Percentiles rank a stretch among this genome's conserved stretches.
These are phyloP conservation scores for Himalopsyche kuldschensis DNA, from an alignment of 2,888 invertebrate species.

Conservation along the genomic window DNA sequence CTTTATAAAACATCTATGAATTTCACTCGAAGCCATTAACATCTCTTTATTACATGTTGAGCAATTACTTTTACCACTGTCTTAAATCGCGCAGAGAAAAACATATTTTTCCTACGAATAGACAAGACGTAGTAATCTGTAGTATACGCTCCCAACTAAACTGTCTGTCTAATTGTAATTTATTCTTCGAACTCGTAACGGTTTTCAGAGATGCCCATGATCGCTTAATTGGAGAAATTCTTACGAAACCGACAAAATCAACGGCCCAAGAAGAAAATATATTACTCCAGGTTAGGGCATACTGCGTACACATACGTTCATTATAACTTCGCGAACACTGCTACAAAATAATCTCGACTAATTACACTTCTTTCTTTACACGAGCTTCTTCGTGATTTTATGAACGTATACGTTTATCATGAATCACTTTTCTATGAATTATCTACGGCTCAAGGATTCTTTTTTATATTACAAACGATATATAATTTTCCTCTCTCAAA, in stretches of 20 bases:
- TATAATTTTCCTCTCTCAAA: no score
- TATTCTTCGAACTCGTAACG: background rate
- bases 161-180: background rate
- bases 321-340: background rate
- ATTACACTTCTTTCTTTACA: no score
- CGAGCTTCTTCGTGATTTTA: background rate
- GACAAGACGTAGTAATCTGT: background rate
- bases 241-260: background rate
- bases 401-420: background rate
- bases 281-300: background rate
- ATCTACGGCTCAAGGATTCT: no score
- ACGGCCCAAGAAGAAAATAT: background rate
- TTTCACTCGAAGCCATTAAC: background rate
- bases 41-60: background rate
- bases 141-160: background rate
- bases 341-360: background rate
- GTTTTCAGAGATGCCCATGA: background rate
- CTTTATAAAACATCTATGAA: no score
- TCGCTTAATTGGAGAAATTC: background rate
- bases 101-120: background rate
- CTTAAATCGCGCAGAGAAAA: background rate
- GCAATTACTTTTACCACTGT: background rate
- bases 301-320: background rate
- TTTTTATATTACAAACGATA: no score
- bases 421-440: no score